phyloP scores from a whole-genome alignment of 2,888 invertebrate genomes.

The Pimpla rufipes region DNA sequence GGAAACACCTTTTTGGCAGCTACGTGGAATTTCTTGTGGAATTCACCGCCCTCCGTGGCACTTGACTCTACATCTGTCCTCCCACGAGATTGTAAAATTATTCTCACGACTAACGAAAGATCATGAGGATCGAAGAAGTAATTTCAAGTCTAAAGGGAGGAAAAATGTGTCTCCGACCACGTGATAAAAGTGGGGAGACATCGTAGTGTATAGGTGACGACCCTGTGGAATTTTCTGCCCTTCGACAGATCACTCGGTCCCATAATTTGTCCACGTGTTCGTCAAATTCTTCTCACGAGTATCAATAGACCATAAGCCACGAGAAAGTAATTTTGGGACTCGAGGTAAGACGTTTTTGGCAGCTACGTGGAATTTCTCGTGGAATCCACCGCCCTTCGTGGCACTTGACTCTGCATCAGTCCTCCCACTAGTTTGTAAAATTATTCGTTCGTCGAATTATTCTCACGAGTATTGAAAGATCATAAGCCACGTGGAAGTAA shows the following conservation, averaged over 20 bases:
- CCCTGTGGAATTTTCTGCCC: not conserved
- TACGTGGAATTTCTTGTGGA: not conserved
- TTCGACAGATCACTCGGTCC: not conserved
- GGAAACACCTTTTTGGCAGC: not conserved
- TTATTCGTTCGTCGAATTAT: not conserved
- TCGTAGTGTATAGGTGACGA: not conserved
- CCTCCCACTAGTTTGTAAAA: not conserved
- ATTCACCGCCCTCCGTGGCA: not conserved
- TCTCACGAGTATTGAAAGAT: not conserved
- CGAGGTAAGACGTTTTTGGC: not conserved
- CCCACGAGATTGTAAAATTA: not conserved
- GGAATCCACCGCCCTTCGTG: not conserved
- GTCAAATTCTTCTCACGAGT: not conserved
- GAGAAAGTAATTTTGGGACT: not conserved
- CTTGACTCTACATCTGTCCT: not conserved
- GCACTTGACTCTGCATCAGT: not conserved
- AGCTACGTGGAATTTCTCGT: not conserved
- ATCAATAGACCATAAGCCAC: not conserved
- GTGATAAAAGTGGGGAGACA: not conserved
- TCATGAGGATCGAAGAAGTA: slow-evolving; percentile 14
- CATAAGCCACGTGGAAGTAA: not conserved
- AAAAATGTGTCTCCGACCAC: not conserved
- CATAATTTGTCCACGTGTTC: not conserved
- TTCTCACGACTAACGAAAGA: slow-evolving; percentile 9
- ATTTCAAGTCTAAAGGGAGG: not conserved